Conservation (phyloP, 1,140 invertebrate genomes). For the Andricus grossulariae region DNA sequence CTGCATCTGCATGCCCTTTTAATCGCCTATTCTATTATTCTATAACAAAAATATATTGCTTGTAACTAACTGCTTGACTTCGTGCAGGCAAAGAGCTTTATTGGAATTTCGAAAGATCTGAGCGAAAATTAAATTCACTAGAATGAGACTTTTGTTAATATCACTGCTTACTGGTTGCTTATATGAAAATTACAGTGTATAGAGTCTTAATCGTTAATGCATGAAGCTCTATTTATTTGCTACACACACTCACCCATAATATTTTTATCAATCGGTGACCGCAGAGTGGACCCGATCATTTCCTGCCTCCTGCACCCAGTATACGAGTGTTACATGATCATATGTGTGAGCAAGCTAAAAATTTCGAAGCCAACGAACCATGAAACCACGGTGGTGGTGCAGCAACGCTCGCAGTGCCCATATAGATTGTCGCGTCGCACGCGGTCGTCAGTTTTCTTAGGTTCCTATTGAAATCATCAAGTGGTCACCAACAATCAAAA, state of each 20-base stretch:
- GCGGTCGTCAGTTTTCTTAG: slow-evolving; percentile 66
- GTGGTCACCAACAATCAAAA: slow-evolving; percentile 42
- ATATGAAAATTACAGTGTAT: no score
- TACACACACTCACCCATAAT: not conserved
- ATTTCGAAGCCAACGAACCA: slow-evolving; percentile 55
- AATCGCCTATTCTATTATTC: no score
- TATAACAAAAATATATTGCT: no score
- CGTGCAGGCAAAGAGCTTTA: no score
- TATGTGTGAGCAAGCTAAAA: slow-evolving; percentile 49
- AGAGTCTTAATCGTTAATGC: not conserved
- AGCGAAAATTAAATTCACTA: no score
- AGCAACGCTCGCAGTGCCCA: slow-evolving; percentile 53
- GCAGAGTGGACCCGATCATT: slow-evolving; percentile 58
- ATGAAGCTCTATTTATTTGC: not conserved
- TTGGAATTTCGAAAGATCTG: no score
- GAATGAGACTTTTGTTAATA: no score
- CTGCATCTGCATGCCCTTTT: no score
- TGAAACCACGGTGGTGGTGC: slow-evolving; percentile 60
- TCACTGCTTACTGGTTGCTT: no score
- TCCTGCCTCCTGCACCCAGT: slow-evolving; percentile 57
- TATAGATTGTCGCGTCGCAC: slow-evolving; percentile 71
- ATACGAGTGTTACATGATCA: slow-evolving; percentile 56
- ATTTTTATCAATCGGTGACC: slow-evolving; percentile 34
- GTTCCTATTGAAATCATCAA: slow-evolving; percentile 65
- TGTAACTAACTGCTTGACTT: no score